These are phyloP conservation scores for Pseudochirops cupreus DNA, from an alignment of 2,797 vertebrate genomes.

Conservation along the genomic window DNA sequence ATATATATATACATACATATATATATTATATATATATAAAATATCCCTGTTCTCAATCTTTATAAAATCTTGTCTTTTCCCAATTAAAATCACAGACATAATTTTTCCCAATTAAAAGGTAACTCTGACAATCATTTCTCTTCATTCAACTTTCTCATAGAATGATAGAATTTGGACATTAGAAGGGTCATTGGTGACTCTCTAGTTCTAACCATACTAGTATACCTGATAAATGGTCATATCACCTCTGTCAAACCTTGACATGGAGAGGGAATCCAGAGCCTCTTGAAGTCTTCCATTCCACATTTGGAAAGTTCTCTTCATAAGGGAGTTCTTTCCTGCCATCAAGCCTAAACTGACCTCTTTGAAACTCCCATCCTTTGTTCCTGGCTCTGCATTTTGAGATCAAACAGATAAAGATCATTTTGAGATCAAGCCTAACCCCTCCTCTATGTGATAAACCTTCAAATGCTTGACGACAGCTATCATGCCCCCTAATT, in stretches of 20 bases:
- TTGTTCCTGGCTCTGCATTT: background rate
- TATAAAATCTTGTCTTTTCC: background rate
- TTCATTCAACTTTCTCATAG: background rate
- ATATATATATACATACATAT: background rate
- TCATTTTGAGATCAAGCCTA: background rate
- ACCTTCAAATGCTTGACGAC: background rate
- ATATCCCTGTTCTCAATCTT: background rate
- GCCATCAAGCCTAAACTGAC: background rate
- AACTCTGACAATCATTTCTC: background rate
- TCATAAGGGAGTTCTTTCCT: background rate
- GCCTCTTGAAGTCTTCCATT: background rate
- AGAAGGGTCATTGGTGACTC: background rate
- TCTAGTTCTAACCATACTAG: background rate
- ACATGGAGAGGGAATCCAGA: background rate
- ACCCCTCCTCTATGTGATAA: background rate
- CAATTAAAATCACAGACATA: background rate
- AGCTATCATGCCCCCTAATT: background rate
- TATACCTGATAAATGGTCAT: background rate
- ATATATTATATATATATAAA: background rate
- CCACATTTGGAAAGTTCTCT: background rate
- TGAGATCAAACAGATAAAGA: background rate
- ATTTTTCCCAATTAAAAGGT: no score
- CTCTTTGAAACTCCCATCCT: background rate
- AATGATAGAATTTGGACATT: background rate
- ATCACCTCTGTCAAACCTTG: background rate